phyloP scores from a whole-genome alignment of 2,888 invertebrate species.

The Dusona sp. region DNA sequence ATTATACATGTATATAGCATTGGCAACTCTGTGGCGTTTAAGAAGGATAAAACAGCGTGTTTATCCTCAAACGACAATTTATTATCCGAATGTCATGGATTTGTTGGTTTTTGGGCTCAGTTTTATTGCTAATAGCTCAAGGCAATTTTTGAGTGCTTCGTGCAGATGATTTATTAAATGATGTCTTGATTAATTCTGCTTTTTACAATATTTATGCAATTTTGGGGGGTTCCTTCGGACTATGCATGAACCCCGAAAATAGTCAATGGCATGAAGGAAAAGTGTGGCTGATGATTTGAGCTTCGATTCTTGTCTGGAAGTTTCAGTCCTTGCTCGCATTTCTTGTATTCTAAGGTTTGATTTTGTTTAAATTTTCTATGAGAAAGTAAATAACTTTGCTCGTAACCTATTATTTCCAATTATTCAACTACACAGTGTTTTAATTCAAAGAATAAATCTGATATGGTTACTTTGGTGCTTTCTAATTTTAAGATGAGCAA shows the following conservation, averaged over 20 bases:
- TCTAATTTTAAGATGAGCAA: background rate
- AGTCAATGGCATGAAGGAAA: no score
- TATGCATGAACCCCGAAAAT: no score
- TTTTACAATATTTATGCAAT: background rate
- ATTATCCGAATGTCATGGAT: slow-evolving; percentile 5
- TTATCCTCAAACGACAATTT: background rate
- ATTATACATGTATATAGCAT: slow-evolving; percentile 9
- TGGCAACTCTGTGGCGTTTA: background rate
- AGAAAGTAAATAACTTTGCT: background rate
- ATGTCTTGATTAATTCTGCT: background rate
- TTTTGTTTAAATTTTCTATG: background rate
- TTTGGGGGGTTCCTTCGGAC: background rate
- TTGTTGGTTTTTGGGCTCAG: slow-evolving; percentile 1
- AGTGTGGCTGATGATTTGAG: no score
- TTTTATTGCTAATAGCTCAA: slow-evolving; percentile 3
- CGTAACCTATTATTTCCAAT: background rate
- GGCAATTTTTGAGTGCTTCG: slow-evolving; percentile 1
- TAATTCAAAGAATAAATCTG: no score
- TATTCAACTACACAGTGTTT: no score
- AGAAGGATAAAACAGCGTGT: slow-evolving; percentile 4
- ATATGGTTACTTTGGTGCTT: background rate
- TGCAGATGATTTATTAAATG: background rate
- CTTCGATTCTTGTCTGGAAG: background rate
- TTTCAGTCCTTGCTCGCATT: background rate
- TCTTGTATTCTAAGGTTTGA: background rate